Evolutionary conservation across 2,113 vertebrate genomes (phyloP), one percentile per base, ranked within the genome.

Genomic region (Ramphastos sulfuratus): DNA sequence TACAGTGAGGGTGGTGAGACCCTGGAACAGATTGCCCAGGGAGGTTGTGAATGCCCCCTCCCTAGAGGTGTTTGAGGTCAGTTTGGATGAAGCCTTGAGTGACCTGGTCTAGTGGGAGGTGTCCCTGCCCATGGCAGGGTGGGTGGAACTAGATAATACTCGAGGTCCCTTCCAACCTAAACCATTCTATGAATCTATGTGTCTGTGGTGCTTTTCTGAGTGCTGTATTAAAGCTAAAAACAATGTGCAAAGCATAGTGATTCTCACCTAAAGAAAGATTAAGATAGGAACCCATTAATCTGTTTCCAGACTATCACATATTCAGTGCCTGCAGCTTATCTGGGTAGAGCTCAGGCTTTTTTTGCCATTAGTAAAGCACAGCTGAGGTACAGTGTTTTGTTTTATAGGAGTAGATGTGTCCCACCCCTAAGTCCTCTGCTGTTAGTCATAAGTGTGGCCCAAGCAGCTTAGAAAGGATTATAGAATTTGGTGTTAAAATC

Each of bases 391-490:
- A 90, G 44, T 90, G 52, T 42, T 87, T 82, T 87, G n/a, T 75
- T 91, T 89, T 84, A 35, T 79, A 83, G 90, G 63, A 80, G 24
- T 84, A 87, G 24, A 64, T 67, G 33, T 87, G 31, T 66, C 71
- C 58, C 76, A 59, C 59, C 33, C 35, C 92, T 82, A 91, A 82
- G 69, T 82, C 66, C 72, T 59, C 67, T 92, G 44, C 72, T 48
- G 37, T 95, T 94, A 91, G 50, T 83, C 74, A 28, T 82, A 85
- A 85, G 21, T 72, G 77, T 42, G 74, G 54, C 88, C 75, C 46
- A 93, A 83, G 31, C 69, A 85, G 71, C 72, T 96, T 95, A 69
- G 87, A 88, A 90, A 94, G 39, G 46, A 79, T 92, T 71, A 24
- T 30, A 70, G 84, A 91, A 76, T 91, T 92, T 69, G 48, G 37